Evolutionary conservation across 2,797 vertebrate species (phyloP).

Genomic region (Falco naumanni): DNA sequence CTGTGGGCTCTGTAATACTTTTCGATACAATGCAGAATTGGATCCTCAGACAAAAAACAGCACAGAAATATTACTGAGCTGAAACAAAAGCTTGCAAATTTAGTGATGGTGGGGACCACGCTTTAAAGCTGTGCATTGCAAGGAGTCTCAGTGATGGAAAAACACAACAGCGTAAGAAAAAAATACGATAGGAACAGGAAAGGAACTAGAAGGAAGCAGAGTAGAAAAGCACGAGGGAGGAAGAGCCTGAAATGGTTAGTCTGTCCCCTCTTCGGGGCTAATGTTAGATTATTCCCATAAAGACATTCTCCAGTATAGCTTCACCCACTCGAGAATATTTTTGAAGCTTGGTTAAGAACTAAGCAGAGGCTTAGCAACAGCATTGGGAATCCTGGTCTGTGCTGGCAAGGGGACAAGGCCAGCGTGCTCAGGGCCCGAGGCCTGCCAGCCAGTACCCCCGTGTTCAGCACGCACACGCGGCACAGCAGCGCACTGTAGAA

Average conservation of each 20-base stretch:
- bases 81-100: conserved; percentile 14
- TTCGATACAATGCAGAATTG: not conserved
- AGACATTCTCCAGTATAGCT: not conserved
- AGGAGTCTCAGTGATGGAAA: not conserved
- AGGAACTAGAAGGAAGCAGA: not conserved
- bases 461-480: rapidly evolving
- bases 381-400: not conserved
- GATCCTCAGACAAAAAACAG: not conserved
- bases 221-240: not conserved
- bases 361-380: not conserved
- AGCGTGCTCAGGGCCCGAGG: rapidly evolving
- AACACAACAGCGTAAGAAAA: not conserved
- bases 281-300: not conserved
- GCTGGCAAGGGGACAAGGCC: not conserved
- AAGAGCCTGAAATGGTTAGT: not conserved
- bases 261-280: conserved; percentile 12
- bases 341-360: not conserved
- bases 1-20: not conserved
- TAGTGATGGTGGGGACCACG: not conserved
- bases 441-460: rapidly evolving
- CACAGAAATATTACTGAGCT: not conserved
- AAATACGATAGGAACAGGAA: not conserved
- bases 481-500: rapidly evolving
- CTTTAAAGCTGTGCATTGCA: not conserved
- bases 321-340: conserved; percentile 40